Percentiles rank a stretch among this genome's conserved stretches.
Conservation (phyloP, 2,113 vertebrate species). For the Petroica traversi region DNA sequence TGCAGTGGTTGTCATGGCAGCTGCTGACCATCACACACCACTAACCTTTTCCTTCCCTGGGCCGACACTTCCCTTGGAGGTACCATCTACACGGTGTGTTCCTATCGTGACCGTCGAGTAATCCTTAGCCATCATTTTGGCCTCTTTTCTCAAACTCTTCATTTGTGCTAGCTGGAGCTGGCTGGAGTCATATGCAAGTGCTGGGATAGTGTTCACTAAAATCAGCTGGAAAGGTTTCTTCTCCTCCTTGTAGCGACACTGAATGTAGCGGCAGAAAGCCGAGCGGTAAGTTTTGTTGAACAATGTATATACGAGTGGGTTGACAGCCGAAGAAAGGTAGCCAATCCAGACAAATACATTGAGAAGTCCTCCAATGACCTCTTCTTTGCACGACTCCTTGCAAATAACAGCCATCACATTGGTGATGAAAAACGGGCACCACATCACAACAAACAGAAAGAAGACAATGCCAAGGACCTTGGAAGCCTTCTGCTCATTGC, state of each 20-base stretch:
- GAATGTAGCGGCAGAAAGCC: conserved; percentile 89
- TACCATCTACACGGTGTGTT: conserved; percentile 51
- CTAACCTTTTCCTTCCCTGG: conserved; percentile 77
- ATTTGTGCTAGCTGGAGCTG: conserved; percentile 78
- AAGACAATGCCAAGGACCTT: conserved; percentile 97
- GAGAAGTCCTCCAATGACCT: conserved; percentile 82
- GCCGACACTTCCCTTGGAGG: conserved; percentile 35
- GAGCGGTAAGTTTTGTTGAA: conserved; percentile 95
- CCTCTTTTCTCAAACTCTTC: conserved; percentile 71
- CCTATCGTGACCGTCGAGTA: conserved; percentile 66
- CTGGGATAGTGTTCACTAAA: conserved; percentile 91
- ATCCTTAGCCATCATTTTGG: conserved; percentile 68
- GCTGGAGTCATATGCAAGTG: conserved; percentile 86
- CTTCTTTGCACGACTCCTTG: conserved; percentile 78
- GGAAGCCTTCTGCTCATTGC: conserved; percentile 95
- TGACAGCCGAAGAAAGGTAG: conserved; percentile 93
- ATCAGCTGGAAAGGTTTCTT: conserved; percentile 91
- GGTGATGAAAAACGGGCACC: conserved; percentile 97
- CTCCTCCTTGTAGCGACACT: conserved; percentile 87
- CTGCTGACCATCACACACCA: conserved; percentile 71
- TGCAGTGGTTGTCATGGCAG: conserved; percentile 46
- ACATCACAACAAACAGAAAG: conserved; percentile 96
- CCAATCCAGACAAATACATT: conserved; percentile 97
- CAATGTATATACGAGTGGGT: conserved; percentile 91
- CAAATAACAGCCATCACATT: conserved; percentile 92